Conservation (phyloP, 1,140 invertebrate genomes). For the Ptiloglossa arizonensis region DNA sequence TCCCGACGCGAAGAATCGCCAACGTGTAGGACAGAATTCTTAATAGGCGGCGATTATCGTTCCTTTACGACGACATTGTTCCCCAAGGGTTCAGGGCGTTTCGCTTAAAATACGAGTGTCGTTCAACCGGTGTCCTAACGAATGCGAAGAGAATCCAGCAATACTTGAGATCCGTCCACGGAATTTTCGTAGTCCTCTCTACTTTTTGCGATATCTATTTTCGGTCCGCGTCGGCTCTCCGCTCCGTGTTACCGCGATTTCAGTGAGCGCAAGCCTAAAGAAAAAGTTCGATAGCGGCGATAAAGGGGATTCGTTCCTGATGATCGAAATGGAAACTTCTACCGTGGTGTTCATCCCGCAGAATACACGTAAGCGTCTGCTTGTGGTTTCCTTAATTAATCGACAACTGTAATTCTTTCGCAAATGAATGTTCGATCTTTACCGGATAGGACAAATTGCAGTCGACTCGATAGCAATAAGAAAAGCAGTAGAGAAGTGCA, state of each 20-base stretch:
- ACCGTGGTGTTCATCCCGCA: constrained; percentile 60
- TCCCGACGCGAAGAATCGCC: too few species aligned
- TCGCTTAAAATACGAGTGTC: neutral
- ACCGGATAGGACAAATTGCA: too few species aligned
- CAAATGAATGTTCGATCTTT: too few species aligned
- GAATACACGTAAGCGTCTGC: constrained; percentile 67
- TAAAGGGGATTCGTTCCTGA: neutral
- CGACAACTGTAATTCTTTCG: neutral
- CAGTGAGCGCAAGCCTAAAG: neutral
- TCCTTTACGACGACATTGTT: too few species aligned
- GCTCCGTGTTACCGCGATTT: constrained; percentile 27
- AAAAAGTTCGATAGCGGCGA: constrained; percentile 42
- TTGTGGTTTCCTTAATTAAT: neutral
- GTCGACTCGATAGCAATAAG: too few species aligned
- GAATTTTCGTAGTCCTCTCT: constrained; percentile 49
- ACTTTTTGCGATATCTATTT: constrained; percentile 69
- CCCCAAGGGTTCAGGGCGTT: too few species aligned
- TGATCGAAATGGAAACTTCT: constrained; percentile 68
- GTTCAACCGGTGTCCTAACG: neutral
- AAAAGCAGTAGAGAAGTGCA: too few species aligned
- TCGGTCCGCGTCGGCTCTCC: constrained; percentile 35
- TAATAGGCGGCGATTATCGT: too few species aligned
- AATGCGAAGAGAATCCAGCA: constrained; percentile 1
- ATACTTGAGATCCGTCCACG: constrained; percentile 29
- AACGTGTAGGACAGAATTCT: too few species aligned